Conservation (phyloP, 1,140 invertebrate genomes). For the Zaprionus taronus region DNA sequence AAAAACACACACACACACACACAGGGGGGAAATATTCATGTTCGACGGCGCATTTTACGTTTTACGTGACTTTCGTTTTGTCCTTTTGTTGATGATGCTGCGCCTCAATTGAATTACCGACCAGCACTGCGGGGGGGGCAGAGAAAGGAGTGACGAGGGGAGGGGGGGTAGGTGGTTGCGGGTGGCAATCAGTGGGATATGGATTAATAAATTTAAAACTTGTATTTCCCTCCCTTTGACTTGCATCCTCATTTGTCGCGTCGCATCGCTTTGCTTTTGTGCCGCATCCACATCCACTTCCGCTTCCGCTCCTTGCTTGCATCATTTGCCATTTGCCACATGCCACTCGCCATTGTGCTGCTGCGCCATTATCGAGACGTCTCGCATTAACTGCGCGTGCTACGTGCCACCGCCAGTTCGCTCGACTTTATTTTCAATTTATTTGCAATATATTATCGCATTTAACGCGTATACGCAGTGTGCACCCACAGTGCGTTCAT, state of each 20-base stretch:
- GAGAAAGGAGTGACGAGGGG: background rate
- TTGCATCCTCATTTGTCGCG: slow-evolving; percentile 54
- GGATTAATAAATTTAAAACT: slow-evolving; percentile 44
- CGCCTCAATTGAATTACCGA: slow-evolving; percentile 65
- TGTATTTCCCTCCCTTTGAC: background rate
- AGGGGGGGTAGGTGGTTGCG: no score
- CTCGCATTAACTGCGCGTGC: slow-evolving; percentile 11
- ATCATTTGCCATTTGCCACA: background rate
- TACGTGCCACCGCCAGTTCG: slow-evolving; percentile 25
- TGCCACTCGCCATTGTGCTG: slow-evolving; percentile 37
- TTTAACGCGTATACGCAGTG: slow-evolving; percentile 26
- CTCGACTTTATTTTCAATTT: slow-evolving; percentile 50
- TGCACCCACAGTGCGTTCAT: background rate
- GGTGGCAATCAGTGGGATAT: slow-evolving; percentile 36
- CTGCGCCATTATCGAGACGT: slow-evolving; percentile 13
- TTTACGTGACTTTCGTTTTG: slow-evolving; percentile 39
- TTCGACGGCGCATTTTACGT: slow-evolving; percentile 34
- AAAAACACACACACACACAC: background rate
- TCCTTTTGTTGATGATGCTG: slow-evolving; percentile 11
- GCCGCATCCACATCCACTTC: slow-evolving; percentile 56
- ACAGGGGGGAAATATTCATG: slow-evolving; percentile 36
- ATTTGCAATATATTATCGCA: slow-evolving; percentile 56
- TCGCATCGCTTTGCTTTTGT: slow-evolving; percentile 57
- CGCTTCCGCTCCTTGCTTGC: slow-evolving; percentile 31
- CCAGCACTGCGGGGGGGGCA: background rate